Base-by-base conservation (phyloP, 2,113 vertebrate species). In the Jacana jacana region DNA sequence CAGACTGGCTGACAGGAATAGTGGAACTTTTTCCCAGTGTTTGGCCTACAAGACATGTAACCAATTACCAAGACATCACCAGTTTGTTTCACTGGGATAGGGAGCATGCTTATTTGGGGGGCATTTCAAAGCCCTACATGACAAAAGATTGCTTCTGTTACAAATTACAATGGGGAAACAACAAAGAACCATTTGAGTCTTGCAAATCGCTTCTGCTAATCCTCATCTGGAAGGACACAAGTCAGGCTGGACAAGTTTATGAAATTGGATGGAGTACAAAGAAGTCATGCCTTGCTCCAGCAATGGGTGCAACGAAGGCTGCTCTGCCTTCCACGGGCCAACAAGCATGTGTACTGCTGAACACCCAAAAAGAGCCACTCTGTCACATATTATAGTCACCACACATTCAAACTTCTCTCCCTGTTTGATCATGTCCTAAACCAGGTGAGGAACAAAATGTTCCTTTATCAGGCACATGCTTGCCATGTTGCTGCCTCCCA, bases 121-220 rank as follows among this genome's bases (percentile, higher is more conserved):
- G 33, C 25, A n/a, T 48, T 71, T 75, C 11, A 4, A 73, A 77
- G 28, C n/a, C 23, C 1, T 1, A 1, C 0, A 1, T 23, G 58
- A 82, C 11, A 27, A 58, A 91, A 65, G 31, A 46, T 48, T 49
- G 16, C 35, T 76, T 73, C 54, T 69, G 15, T 24, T 63, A 54
- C 8, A 73, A 49, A 65, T 31, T 44, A 51, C 24, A 44, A 16
- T 37, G n/a, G 28, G 9, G 13, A 71, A 80, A 72, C 24, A 30
- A 69, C 14, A 14, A 72, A 51, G 37, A 85, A 48, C 3, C 7
- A 24, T 35, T 28, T 20, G 25, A 83, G 40, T 27, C 54, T 70
- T 72, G 49, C 30, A 80, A 69, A 65, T 15, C 5, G 18, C 15
- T 65, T 81, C 35, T 69, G 48, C 18, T 81, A 66, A 78, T 44